Evolutionary conservation across 2,113 vertebrate species (phyloP).

Genomic region (Prietella phreatophila): DNA sequence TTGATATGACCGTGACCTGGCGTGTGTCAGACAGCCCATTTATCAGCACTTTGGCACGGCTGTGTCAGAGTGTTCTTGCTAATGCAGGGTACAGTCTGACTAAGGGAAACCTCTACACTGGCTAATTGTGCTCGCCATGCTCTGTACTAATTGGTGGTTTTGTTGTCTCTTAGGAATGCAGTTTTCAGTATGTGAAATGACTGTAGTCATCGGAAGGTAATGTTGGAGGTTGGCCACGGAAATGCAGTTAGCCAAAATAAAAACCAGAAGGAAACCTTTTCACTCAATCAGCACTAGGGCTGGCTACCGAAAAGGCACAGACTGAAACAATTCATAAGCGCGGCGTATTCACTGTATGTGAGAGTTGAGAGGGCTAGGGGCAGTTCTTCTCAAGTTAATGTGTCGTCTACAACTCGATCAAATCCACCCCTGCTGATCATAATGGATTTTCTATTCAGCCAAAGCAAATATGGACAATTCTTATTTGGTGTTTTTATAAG

Average conservation of each 20-base stretch:
- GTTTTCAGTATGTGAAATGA: slow-evolving; percentile 13
- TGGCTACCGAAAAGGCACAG: not conserved
- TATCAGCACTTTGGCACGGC: not conserved
- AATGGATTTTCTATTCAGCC: not conserved
- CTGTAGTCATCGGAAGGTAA: slow-evolving; percentile 12
- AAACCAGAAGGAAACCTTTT: not conserved
- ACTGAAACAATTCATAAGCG: not conserved
- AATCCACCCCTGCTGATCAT: not conserved
- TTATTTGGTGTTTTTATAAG: not conserved
- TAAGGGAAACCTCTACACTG: not conserved
- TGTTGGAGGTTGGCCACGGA: slow-evolving; percentile 6
- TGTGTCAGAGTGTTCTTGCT: not conserved
- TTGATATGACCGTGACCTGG: slow-evolving; percentile 13
- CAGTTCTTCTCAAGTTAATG: not conserved
- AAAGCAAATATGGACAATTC: not conserved
- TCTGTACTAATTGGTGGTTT: slow-evolving; percentile 1
- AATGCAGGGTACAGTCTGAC: not conserved
- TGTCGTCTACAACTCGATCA: not conserved
- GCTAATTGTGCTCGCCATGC: not conserved
- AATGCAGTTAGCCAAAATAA: slow-evolving; percentile 6
- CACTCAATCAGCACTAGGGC: not conserved
- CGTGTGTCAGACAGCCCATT: not conserved
- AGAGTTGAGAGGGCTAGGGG: not conserved
- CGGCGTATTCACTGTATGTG: not conserved
- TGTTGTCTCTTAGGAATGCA: slow-evolving; percentile 4